A percentile compares a stretch with the other conserved stretches of the same genome.
Conservation (phyloP, 2,113 vertebrate species). For the Tringa solitaria region DNA sequence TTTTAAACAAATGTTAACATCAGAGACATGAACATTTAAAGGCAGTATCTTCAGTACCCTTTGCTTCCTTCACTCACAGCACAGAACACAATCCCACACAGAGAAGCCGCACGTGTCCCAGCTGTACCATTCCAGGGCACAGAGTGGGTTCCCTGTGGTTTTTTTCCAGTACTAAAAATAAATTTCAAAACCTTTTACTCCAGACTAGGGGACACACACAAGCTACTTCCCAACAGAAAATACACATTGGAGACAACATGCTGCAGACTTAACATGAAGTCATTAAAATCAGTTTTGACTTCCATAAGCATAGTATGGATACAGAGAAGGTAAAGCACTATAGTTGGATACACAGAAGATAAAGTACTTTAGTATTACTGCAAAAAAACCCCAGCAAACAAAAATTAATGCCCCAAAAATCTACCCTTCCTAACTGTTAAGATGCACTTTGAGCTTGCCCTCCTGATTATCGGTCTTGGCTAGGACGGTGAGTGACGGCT, state of each 20-base stretch:
- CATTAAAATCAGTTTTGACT: neutral
- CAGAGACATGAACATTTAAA: constrained; percentile 21
- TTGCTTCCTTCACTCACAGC: neutral
- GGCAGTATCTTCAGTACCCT: neutral
- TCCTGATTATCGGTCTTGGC: neutral
- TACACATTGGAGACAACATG: neutral
- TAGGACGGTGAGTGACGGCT: neutral
- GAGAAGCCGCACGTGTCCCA: rapidly evolving
- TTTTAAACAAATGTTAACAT: constrained; percentile 52
- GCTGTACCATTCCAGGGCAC: neutral
- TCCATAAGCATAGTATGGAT: neutral
- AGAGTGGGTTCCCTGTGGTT: neutral
- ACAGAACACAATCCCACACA: neutral
- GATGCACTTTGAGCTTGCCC: neutral
- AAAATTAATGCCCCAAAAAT: neutral
- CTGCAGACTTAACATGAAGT: neutral
- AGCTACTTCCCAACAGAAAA: neutral
- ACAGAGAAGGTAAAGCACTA: neutral
- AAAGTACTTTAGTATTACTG: too few relatives aligned
- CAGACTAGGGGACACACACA: neutral
- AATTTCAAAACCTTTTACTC: neutral
- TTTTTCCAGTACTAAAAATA: neutral
- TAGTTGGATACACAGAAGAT: neutral
- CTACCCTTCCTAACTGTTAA: neutral
- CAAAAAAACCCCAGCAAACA: rapidly evolving